Percentiles rank a stretch among this genome's conserved stretches.
Conservation (phyloP, 2,797 vertebrate species). For the Poeciliopsis paucimaculata region DNA sequence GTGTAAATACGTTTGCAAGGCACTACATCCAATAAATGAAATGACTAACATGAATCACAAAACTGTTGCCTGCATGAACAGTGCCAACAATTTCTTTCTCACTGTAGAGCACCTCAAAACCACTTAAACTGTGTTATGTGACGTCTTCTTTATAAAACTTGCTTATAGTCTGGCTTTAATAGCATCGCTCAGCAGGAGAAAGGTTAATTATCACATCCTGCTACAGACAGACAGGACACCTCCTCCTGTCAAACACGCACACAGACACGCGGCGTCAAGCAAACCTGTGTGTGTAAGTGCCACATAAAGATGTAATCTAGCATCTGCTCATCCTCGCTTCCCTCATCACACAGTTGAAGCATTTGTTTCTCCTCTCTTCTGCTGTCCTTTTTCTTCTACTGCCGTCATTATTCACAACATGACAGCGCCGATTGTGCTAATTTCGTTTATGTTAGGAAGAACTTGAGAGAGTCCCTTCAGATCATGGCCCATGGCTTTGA, state of each 20-base stretch:
- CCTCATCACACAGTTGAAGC: conserved; percentile 29
- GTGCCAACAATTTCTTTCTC: conserved; percentile 15
- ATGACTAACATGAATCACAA: neutral
- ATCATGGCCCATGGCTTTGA: conserved; percentile 42
- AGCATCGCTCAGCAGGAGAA: conserved; percentile 75
- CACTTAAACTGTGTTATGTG: conserved; percentile 51
- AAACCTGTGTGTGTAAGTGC: conserved; percentile 35
- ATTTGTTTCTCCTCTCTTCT: conserved; percentile 6
- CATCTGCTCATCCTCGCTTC: conserved; percentile 64
- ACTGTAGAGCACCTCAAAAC: conserved; percentile 41
- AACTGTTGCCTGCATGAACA: conserved; percentile 3
- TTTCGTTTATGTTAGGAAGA: conserved; percentile 37
- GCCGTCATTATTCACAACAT: conserved; percentile 3
- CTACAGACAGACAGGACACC: conserved; percentile 65
- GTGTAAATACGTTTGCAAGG: neutral
- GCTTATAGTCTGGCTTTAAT: conserved; percentile 61
- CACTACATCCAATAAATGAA: neutral
- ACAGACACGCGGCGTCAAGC: conserved; percentile 57
- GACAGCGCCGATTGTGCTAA: conserved; percentile 4
- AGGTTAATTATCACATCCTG: conserved; percentile 81
- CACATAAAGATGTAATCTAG: conserved; percentile 57
- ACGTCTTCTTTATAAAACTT: conserved; percentile 56
- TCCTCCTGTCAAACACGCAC: conserved; percentile 56
- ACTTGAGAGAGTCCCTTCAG: conserved; percentile 25
- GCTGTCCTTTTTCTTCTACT: conserved; percentile 8